These are phyloP conservation scores for Musca vetustissima DNA, from an alignment of 1,140 invertebrate genomes.

Conservation along the genomic window DNA sequence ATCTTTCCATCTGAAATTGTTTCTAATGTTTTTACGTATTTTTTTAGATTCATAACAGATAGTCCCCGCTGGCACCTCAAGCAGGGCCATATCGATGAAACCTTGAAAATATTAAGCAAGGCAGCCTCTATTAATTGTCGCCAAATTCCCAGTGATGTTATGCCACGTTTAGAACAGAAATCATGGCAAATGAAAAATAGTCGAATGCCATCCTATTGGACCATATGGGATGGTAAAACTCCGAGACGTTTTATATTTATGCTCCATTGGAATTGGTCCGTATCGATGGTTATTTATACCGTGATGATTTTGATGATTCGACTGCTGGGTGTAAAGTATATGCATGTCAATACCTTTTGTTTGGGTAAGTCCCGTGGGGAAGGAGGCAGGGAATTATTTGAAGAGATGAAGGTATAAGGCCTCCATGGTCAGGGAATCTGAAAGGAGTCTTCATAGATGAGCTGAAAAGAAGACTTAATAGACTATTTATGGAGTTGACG, in stretches of 20 bases:
- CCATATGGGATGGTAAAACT: conserved; percentile 50
- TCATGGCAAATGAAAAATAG: conserved; percentile 35
- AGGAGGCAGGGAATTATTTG: too few species aligned
- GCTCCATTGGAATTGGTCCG: conserved; percentile 49
- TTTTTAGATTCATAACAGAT: conserved; percentile 53
- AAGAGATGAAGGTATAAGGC: too few species aligned
- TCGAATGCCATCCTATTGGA: conserved; percentile 36
- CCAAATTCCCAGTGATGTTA: conserved; percentile 48
- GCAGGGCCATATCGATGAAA: conserved; percentile 46
- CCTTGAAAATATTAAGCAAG: conserved; percentile 44
- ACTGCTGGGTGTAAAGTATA: conserved; percentile 48
- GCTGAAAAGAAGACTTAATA: too few species aligned
- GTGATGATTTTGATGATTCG: conserved; percentile 55
- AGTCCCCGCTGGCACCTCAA: conserved; percentile 55
- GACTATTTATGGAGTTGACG: too few species aligned
- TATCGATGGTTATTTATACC: conserved; percentile 51
- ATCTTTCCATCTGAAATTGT: background rate
- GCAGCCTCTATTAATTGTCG: conserved; percentile 52
- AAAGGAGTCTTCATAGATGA: too few species aligned
- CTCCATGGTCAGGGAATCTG: too few species aligned
- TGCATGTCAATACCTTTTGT: conserved; percentile 53
- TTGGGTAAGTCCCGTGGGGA: conserved; percentile 34
- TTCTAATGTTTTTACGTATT: background rate
- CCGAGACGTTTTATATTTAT: conserved; percentile 42
- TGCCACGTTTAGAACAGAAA: conserved; percentile 42